Base-by-base conservation (phyloP, 2,888 invertebrate genomes). In the Parelbella ahira region DNA sequence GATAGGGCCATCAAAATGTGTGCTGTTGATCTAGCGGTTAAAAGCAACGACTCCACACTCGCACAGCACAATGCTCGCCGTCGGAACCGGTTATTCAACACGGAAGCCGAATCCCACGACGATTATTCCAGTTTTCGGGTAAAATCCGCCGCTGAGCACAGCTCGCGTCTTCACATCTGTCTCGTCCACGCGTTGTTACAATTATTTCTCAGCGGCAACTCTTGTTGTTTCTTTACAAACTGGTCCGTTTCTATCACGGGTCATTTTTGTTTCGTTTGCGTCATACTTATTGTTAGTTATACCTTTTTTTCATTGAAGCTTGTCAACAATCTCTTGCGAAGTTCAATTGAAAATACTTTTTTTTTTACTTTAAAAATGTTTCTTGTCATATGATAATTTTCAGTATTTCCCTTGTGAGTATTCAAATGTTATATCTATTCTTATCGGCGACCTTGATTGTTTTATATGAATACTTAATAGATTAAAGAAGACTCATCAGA, bases 101-200 rank as follows among this genome's bases (percentile, higher is more conserved):
- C 80, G 83, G 83, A 84, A 83, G 76, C 56, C 54, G 44, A 58
- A 58, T 74, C 77, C 54, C 70, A 73, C 74, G 65, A 50, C 58
- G 66, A 63, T 62, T 68, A 72, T 71, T 79, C 71, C 71, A 66
- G 72, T 74, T 80, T 79, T 73, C 63, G 53, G 68, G 63, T 63
- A 70, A 75, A 59, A 56, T 53, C 43, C 33, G 20, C 27, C 21
- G 33, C 34, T 42, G 38, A 39, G 38, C 6, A 12, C 18, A 9
- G 9, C 32, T 20, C 19, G 25, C 7, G 11, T 19, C 27, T 48
- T 41, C 56, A 66, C 75, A 76, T 74, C 73, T 74, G 76, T 63
- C 69, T 55, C 51, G 59, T 63, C 60, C 32, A 30, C 57, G 53
- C 55, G 56, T 54, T 59, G 60, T 61, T 58, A 54, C 52, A 51